Evolutionary conservation across 2,113 vertebrate species (phyloP), one percentile per base, ranked within the genome.

Genomic region (Panthera leo): DNA sequence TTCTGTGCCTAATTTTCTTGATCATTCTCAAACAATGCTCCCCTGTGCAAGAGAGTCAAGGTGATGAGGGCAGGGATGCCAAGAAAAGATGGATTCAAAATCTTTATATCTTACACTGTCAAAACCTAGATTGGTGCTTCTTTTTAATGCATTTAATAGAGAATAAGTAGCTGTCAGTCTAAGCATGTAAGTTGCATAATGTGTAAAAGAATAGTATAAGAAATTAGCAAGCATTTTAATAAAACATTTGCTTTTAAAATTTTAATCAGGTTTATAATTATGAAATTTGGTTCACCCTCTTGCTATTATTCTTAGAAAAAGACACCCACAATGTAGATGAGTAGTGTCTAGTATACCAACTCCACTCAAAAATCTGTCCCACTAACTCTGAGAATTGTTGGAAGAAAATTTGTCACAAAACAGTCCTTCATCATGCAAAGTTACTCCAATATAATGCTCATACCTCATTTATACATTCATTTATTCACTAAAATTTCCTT

Each of bases 1-100:
- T 97, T 96, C 63, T 96, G 45, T 45, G 31, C 23, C 53, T 97
- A 70, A 75, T 96, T 97, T 91, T 97, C 71, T 79, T 91, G 51
- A 80, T 89, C 34, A 76, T 93, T 80, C 45, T 97, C 23, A 79
- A 92, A 93, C 55, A 76, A 12, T 80, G 8, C 42, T 83, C 29
- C 63, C 18, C 67, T 92, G 58, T 45, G 27, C 8, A 85, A 63
- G 48, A 23, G 0, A 27, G 48, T 80, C 45, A 91, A 98, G 71
- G 85, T 48, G 85, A 94, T 63, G 16, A 88, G n/a, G 5, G 5
- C 39, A 70, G 8, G 4, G 65, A 90, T 48, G 55, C 36, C 70
- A 92, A 89, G 19, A 51, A 79, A 84, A 70, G 2, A 36, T 55
- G 21, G 88, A 76, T 21, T 55, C 39, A 92, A 78, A 84, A 29